Evolutionary conservation across 2,888 invertebrate species (phyloP).

Genomic region (Calameuta filiformis): DNA sequence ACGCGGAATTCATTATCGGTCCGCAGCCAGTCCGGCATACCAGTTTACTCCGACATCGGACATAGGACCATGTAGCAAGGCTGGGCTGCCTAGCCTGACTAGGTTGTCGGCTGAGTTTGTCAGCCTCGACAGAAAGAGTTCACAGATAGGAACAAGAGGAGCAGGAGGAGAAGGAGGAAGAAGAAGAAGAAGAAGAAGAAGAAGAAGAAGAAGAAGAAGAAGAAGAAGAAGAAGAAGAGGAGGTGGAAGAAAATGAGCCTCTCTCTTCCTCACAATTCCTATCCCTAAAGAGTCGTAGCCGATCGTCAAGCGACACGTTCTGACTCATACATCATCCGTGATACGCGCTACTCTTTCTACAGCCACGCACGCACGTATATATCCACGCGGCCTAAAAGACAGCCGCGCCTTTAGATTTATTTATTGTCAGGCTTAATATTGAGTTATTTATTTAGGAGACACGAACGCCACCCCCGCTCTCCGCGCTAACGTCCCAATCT

Average conservation of each 20-base stretch:
- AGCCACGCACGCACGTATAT: neutral
- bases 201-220: conserved; percentile 14
- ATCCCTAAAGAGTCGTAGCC: conserved; percentile 7
- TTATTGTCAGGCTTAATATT: neutral
- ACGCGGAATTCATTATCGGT: neutral
- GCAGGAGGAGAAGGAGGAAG: conserved; percentile 7
- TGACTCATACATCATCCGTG: neutral
- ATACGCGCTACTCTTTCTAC: conserved; percentile 1
- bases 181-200: too few species aligned
- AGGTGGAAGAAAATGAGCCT: conserved; percentile 5
- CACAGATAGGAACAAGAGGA: conserved; percentile 4
- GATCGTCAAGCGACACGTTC: neutral
- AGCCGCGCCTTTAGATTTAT: neutral
- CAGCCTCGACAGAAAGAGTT: conserved; percentile 9
- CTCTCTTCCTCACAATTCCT: conserved; percentile 17
- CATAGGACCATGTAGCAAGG: neutral
- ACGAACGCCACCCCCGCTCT: neutral
- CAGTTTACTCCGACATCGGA: neutral
- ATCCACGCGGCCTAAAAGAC: neutral
- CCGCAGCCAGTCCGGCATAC: neutral
- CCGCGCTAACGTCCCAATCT: neutral
- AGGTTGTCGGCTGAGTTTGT: neutral
- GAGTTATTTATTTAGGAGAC: conserved; percentile 1
- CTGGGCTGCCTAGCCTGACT: neutral
- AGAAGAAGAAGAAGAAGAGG: conserved; percentile 8